phyloP scores from a whole-genome alignment of 2,797 vertebrate genomes.

The Cynopterus sphinx region DNA sequence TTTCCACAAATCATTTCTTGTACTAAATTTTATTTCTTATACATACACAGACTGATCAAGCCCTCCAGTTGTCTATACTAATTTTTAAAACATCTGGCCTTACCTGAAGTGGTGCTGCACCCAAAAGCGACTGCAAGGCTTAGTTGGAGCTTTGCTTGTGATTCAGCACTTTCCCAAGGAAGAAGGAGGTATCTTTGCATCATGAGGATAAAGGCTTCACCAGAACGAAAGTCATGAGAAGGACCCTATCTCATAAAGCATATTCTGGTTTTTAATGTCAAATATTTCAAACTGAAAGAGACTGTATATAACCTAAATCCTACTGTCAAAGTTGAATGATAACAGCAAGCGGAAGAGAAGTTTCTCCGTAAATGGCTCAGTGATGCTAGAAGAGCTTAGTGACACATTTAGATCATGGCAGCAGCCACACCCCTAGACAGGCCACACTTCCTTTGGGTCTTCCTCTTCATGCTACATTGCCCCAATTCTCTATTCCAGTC shows the following conservation, averaged over 20 bases:
- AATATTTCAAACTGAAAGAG: not conserved
- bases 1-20: not conserved
- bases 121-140: conserved; percentile 29
- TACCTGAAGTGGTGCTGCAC: conserved; percentile 60
- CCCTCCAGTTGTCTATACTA: not conserved
- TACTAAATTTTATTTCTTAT: not conserved
- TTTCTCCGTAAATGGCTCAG: not conserved
- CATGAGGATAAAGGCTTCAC: conserved; percentile 60
- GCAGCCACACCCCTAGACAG: not conserved
- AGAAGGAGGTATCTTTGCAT: conserved; percentile 43
- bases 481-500: not conserved
- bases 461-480: not conserved
- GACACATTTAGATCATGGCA: not conserved
- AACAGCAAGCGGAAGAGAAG: not conserved
- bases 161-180: conserved; percentile 43
- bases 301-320: not conserved
- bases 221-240: not conserved
- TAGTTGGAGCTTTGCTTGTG: not conserved
- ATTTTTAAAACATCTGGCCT: conserved; percentile 27
- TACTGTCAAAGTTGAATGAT: not conserved
- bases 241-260: conserved; percentile 35
- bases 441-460: not conserved
- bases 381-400: not conserved
- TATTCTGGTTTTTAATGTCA: not conserved
- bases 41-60: not conserved